Evolutionary conservation across 2,797 vertebrate genomes (phyloP), one percentile per base, ranked within the genome.

Genomic region (Cyclura pinguis): DNA sequence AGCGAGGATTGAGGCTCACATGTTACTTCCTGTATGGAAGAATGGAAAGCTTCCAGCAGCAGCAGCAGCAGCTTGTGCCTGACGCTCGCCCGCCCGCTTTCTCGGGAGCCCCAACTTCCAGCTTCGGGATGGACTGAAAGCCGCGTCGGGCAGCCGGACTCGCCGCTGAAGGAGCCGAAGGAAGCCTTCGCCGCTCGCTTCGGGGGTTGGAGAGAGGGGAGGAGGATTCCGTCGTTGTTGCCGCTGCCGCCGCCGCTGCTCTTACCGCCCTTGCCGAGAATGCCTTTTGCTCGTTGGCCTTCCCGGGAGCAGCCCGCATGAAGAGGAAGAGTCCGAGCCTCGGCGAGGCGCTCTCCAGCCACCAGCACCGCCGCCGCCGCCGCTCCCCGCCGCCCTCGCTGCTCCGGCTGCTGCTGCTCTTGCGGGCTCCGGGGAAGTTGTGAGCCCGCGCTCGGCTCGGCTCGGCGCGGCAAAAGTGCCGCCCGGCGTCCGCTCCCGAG

Each of bases 21-120:
- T 97, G 98, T 96, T 98, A 98, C 98, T 98, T 98, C 98, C 98
- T 98, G 98, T 97, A 97, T 97, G 97, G 98, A 97, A 98, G 98
- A 97, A 98, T 98, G 98, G 98, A 97, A 97, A 97, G 98, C 97
- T 94, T 97, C 97, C 90, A 87, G 90, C 97, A 97, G 97, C 73
- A 16, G 97, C 73, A 16, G 89, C 97, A 97, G 98, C 97, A 97
- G 98, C 95, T 92, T 96, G 87, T 88, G 92, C 93, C 91, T 84
- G 93, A 93, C 93, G 92, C 92, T 91, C 94, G 96, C 96, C 93
- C 93, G 93, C 91, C 85, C 91, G 96, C 94, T 93, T 55, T 50
- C 89, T 27, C 80, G n/a, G 84, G 85, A 95, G 96, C 92, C 96
- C 95, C 97, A 95, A 96, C 97, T 95, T 94, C 94, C 69, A 86